A percentile compares a stretch with the other conserved stretches of the same genome.
phyloP scores from a whole-genome alignment of 2,888 invertebrate species.

The Gastracanthus pulcherrimus region DNA sequence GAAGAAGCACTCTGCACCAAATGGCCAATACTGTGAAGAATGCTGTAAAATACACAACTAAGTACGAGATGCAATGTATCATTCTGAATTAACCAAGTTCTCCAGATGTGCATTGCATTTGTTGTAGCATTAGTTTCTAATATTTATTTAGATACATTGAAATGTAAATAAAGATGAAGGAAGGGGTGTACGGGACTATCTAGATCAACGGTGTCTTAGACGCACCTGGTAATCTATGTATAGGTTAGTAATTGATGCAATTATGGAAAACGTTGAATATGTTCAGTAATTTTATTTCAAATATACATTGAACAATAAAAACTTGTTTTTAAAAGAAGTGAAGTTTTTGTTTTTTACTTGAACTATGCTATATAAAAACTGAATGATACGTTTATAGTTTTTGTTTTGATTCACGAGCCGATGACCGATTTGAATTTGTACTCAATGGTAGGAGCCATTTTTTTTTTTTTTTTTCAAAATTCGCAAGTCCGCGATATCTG shows the following conservation, averaged over 20 bases:
- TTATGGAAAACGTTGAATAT: not conserved
- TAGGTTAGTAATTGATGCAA: slow-evolving; percentile 37
- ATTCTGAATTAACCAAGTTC: not conserved
- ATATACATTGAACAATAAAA: slow-evolving; percentile 27
- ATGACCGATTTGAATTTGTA: not conserved
- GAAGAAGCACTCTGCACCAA: slow-evolving; percentile 10
- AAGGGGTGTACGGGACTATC: not conserved
- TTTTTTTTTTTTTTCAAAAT: slow-evolving; percentile 42
- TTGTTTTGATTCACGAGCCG: not conserved
- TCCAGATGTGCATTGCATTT: slow-evolving; percentile 18
- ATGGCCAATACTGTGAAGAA: not conserved
- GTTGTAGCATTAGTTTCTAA: slow-evolving; percentile 7
- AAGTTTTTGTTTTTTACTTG: not conserved
- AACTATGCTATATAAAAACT: no score
- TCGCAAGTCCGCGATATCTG: not conserved
- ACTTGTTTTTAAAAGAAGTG: slow-evolving; percentile 30
- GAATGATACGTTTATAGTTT: not conserved
- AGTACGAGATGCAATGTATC: not conserved
- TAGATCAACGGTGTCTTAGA: not conserved
- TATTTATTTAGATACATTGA: slow-evolving; percentile 39
- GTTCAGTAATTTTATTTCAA: slow-evolving; percentile 26
- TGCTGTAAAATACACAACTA: not conserved
- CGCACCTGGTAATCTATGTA: not conserved
- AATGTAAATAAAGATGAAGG: slow-evolving; percentile 51
- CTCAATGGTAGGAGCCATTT: slow-evolving; percentile 40